phyloP scores from a whole-genome alignment of 2,888 invertebrate species.

The Mesorhabditis sp. region DNA sequence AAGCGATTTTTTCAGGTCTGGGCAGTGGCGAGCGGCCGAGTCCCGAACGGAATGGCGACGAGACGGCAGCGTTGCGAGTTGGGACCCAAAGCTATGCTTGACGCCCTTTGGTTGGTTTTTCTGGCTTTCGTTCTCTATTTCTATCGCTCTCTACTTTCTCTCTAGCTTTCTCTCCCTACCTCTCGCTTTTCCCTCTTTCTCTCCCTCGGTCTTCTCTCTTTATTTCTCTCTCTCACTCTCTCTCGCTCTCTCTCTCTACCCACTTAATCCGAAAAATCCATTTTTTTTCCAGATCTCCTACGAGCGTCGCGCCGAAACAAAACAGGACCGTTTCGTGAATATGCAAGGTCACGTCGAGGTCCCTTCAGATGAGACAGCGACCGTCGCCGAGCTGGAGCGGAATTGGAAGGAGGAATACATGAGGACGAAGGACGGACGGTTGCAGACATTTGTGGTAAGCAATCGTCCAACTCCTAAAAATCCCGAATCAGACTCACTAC shows the following conservation, averaged over 20 bases:
- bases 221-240: no score
- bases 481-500: constrained; percentile 42
- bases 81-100: constrained; percentile 37
- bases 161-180: no score
- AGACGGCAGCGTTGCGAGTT: constrained; percentile 28
- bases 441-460: constrained; percentile 64
- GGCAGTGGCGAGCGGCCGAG: constrained; percentile 21
- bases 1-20: constrained; percentile 14
- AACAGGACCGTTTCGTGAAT: constrained; percentile 57
- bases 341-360: constrained; percentile 65
- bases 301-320: constrained; percentile 48
- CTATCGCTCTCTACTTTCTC: no score
- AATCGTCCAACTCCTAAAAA: not conserved
- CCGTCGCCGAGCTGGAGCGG: constrained; percentile 64
- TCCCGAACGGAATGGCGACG: constrained; percentile 25
- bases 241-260: not conserved
- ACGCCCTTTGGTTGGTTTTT: not conserved
- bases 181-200: no score
- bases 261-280: not conserved
- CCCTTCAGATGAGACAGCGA: constrained; percentile 31
- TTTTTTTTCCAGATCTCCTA: constrained; percentile 43
- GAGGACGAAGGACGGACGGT: constrained; percentile 63
- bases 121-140: no score
- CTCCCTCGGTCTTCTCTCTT: no score
- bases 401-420: constrained; percentile 67